Evolutionary conservation across 1,140 invertebrate genomes (phyloP).

Genomic region (Brachionus asplanchnoidis): DNA sequence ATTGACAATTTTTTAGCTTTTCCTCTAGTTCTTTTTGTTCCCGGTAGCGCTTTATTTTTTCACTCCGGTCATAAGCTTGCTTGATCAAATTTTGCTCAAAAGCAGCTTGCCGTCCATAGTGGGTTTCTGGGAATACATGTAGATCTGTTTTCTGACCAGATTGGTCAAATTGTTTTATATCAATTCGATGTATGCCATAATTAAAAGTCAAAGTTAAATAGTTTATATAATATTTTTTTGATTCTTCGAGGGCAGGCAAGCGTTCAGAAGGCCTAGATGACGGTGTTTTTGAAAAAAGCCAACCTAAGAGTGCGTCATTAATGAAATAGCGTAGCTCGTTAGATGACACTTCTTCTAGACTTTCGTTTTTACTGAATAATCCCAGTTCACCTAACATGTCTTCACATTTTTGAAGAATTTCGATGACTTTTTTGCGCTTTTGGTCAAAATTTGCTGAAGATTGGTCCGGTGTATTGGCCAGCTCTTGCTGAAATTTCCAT

Average conservation of each 20-base stretch:
- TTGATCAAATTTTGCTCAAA: slow-evolving; percentile 30
- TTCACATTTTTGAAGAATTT: slow-evolving; percentile 15
- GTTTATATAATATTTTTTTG: slow-evolving; percentile 18
- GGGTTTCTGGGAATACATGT: neutral
- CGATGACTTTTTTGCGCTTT: neutral
- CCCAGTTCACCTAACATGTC: slow-evolving; percentile 46
- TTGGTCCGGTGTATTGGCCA: neutral
- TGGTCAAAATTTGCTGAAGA: neutral
- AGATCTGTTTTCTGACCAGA: neutral
- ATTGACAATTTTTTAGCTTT: neutral
- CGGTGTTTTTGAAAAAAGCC: neutral
- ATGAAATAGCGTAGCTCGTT: slow-evolving; percentile 66
- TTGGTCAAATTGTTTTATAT: neutral
- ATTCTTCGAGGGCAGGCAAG: neutral
- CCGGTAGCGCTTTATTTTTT: slow-evolving; percentile 34
- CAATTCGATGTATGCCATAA: slow-evolving; percentile 24
- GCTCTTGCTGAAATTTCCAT: slow-evolving; percentile 4
- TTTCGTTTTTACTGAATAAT: slow-evolving; percentile 82
- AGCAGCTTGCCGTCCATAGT: neutral
- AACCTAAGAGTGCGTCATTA: neutral
- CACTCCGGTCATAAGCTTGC: neutral
- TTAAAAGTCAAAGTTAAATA: slow-evolving; percentile 19
- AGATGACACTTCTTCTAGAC: slow-evolving; percentile 76
- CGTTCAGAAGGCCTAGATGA: neutral
- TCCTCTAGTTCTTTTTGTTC: slow-evolving; percentile 36